phyloP scores from a whole-genome alignment of 2,888 invertebrate genomes.

The Eupithecia insigniata region DNA sequence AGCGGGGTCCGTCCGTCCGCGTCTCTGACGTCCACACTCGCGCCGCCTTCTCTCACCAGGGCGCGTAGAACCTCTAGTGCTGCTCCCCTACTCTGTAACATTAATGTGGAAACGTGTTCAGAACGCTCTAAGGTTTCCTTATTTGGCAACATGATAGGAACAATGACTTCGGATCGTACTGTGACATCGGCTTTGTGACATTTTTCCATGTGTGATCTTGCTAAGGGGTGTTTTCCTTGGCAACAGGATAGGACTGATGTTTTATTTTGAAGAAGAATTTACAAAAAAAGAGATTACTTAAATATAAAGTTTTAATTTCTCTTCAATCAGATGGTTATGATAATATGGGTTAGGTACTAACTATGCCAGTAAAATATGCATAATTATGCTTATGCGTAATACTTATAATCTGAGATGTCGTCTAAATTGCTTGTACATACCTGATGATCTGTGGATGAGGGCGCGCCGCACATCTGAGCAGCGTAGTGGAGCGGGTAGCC shows the following conservation, averaged over 20 bases:
- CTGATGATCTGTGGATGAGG: constrained; percentile 85
- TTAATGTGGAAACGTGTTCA: neutral
- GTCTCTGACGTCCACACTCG: constrained; percentile 93
- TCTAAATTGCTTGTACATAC: constrained; percentile 45
- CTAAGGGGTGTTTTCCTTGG: neutral
- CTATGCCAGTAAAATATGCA: too few relatives aligned
- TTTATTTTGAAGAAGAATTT: neutral
- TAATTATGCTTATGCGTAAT: too few relatives aligned
- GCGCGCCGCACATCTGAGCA: constrained; percentile 97
- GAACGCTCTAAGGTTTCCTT: neutral
- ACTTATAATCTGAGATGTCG: too few relatives aligned
- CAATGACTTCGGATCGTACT: neutral
- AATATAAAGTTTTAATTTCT: neutral
- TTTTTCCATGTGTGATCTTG: neutral
- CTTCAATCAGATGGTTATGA: neutral
- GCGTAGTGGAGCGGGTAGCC: constrained; percentile 98
- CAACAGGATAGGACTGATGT: neutral
- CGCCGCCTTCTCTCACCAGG: constrained; percentile 89
- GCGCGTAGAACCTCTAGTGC: constrained; percentile 92
- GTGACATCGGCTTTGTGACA: neutral
- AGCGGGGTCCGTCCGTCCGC: constrained; percentile 97
- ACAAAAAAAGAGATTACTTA: too few relatives aligned
- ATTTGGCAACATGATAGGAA: neutral
- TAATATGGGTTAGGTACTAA: neutral
- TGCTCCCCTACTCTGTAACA: constrained; percentile 77